Conservation (phyloP, 2,113 vertebrate species). For the Raphicerus campestris region DNA sequence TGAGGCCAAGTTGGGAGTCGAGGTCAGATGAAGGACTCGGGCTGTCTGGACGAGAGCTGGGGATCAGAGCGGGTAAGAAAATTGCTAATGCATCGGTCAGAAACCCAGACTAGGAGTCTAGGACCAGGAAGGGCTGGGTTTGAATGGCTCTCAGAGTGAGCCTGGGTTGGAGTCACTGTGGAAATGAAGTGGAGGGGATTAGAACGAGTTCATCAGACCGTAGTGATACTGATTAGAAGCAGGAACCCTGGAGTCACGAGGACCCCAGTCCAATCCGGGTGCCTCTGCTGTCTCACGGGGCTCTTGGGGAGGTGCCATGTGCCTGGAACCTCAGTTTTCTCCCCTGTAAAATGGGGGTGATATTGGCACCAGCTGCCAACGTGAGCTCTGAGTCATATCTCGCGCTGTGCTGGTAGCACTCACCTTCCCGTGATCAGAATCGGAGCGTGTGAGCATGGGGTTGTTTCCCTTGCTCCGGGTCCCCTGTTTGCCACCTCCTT, state of each 20-base stretch:
- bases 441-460: not conserved
- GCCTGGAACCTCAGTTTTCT: not conserved
- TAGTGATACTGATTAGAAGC: not conserved
- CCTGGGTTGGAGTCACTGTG: not conserved
- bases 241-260: not conserved
- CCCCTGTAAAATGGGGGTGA: not conserved
- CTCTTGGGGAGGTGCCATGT: not conserved
- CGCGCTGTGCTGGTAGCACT: not conserved
- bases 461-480: not conserved
- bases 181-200: not conserved
- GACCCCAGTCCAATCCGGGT: not conserved
- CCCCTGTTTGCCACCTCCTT: not conserved
- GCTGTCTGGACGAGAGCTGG: not conserved
- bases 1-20: not conserved
- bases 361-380: not conserved
- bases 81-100: not conserved
- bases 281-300: not conserved
- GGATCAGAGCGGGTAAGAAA: not conserved
- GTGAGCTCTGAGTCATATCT: not conserved
- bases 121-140: not conserved
- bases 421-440: not conserved
- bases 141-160: rapidly evolving
- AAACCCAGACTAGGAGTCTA: not conserved
- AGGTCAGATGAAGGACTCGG: not conserved
- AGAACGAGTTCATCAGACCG: not conserved